Evolutionary conservation across 1,140 invertebrate genomes (phyloP), one percentile per base, ranked within the genome.

Genomic region (Sycobia sp.): DNA sequence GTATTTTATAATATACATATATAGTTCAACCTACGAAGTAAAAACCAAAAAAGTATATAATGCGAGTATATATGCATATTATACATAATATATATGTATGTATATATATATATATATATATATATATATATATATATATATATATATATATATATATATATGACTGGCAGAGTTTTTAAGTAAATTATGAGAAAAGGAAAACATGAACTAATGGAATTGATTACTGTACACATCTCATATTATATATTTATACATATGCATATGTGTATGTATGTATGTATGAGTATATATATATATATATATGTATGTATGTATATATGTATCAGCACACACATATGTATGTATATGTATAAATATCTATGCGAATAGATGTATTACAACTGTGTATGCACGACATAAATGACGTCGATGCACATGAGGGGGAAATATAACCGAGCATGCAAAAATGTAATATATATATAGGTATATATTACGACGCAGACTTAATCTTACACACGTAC

Each of bases 151-250:
- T 18, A 34, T 34, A 46, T 46, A 49, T 32, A 55, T 54, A 43
- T 13, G 36, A 54, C 16, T 22, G 23, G 43, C 16, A 46, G 29
- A 46, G 29, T 46, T 57, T 57, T 41, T 51, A 60, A 51, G 46
- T 20, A 39, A 46, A 57, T 39, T 8, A 32, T n/a, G n/a, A n/a
- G n/a, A n/a, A n/a, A n/a, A n/a, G n/a, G 16, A 44, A 51, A 38
- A 46, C 0, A 58, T 51, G 27, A 54, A 53, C 49, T 46, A 58
- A 59, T 58, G 62, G 55, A 65, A 65, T 65, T 65, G 62, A 65
- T 58, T 46, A 65, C n/a, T 59, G 39, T 58, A 65, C 47, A 65
- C 55, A 44, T 55, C 36, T 39, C 20, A 36, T n/a, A n/a, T n/a
- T 34, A 49, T 46, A 56, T 4, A 49, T 16, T 49, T 47, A 53